These are phyloP conservation scores for Lycopodina hypogea DNA, from an alignment of 37 sponge, comb jelly and placozoan genomes.

Conservation along the genomic window DNA sequence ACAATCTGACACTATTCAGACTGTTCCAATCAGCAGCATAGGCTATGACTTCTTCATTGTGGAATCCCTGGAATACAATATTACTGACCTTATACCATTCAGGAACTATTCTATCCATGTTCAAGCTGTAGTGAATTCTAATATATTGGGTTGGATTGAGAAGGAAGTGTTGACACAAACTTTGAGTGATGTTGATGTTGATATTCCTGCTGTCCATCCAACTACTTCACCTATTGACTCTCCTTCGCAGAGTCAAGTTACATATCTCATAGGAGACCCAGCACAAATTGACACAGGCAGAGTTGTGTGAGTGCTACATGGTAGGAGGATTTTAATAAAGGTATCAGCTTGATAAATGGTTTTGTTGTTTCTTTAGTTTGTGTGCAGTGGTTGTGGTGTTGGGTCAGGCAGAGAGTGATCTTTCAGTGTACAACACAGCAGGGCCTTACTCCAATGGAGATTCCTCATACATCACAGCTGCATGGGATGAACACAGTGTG, in stretches of 20 bases:
- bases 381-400: conserved; percentile 38
- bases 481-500: conserved; percentile 14
- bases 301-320: conserved; percentile 18
- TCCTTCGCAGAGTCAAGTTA: neutral
- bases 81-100: conserved; percentile 8
- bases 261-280: conserved; percentile 2
- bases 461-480: conserved; percentile 42
- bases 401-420: neutral
- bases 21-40: neutral
- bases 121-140: conserved; percentile 5
- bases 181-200: neutral
- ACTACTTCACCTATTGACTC: neutral
- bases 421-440: neutral
- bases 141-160: conserved; percentile 1
- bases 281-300: conserved; percentile 21
- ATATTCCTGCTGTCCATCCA: neutral
- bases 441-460: neutral
- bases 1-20: conserved; percentile 3
- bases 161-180: conserved; percentile 11
- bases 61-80: neutral
- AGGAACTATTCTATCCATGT: conserved; percentile 31
- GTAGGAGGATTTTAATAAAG: neutral
- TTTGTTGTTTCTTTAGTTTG: conserved; percentile 9
- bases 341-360: neutral
- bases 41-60: neutral